Base-by-base conservation (phyloP, 2,113 vertebrate species). In the Anseranas semipalmata region DNA sequence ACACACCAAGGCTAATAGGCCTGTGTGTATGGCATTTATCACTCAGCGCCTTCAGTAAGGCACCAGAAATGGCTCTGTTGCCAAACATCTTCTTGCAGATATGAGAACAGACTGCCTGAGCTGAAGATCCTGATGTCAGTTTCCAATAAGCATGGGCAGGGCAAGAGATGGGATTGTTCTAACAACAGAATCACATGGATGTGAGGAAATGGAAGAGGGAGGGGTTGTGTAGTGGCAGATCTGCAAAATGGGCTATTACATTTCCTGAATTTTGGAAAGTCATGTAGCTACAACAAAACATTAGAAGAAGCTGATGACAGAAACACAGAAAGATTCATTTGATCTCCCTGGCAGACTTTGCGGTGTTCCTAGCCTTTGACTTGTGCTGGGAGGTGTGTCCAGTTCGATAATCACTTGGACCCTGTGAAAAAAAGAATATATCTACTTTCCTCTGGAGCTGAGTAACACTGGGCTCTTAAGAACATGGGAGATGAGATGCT, bases 31-130 rank as follows among this genome's bases (percentile, higher is more conserved):
- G 12, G 5, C 10, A n/a, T 18, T 7, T 15, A n/a, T 41, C 3
- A 46, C 8, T 55, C 15, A 35, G 8, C 12, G 7, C 45, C 22
- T 25, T 67, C 46, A 39, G 15, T 20, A 39, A 66, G 17, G 13
- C 4, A n/a, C 30, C 2, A 10, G 60, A 71, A 88, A 33, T 22
- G 11, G 5, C 25, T 4, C 18, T 39, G 5, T 12, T 79, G 18
- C 21, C 28, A 60, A 45, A 37, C 0, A 0, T 46, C 7, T 25
- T 67, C 43, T 20, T 21, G 37, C 10, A 59, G 4, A 5, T 35
- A 4, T 0, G 48, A 39, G 25, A 82, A 35, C 7, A 75, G 24
- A 15, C 5, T 67, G 7, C 25, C 53, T 39, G 5, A 73, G 28
- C n/a, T 13, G 5, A 10, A 33, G 10, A 37, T 59, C 28, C 13